Evolutionary conservation across 2,888 invertebrate species (phyloP).

Genomic region (Chrysomela aeneicollis): DNA sequence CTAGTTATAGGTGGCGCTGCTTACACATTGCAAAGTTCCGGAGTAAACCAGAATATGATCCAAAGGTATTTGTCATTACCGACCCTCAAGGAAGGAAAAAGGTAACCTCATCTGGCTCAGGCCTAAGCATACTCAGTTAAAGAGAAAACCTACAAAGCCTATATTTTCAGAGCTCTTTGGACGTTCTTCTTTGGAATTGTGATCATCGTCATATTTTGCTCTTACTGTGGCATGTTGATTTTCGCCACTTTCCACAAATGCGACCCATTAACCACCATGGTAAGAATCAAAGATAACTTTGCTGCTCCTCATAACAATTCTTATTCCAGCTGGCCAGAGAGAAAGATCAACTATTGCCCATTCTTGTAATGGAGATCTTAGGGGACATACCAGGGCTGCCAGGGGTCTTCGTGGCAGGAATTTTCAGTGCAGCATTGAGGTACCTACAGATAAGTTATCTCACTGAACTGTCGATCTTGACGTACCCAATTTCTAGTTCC

Average conservation of each 20-base stretch:
- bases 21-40: conserved; percentile 81
- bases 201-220: conserved; percentile 77
- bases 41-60: conserved; percentile 89
- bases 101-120: conserved; percentile 5
- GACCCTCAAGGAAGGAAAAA: conserved; percentile 59
- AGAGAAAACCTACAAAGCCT: not conserved
- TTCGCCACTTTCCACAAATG: conserved; percentile 86
- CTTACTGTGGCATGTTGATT: conserved; percentile 85
- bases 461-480: not conserved
- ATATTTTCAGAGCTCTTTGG: conserved; percentile 69
- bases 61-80: conserved; percentile 84
- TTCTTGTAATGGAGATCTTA: conserved; percentile 83
- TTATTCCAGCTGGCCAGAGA: conserved; percentile 25
- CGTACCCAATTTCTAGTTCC: conserved; percentile 64
- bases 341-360: conserved; percentile 76
- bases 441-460: conserved; percentile 50
- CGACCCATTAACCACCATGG: conserved; percentile 75
- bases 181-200: conserved; percentile 81
- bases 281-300: conserved; percentile 8
- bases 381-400: conserved; percentile 78
- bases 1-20: conserved; percentile 80
- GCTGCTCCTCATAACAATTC: not conserved
- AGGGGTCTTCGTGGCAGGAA: conserved; percentile 85
- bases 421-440: conserved; percentile 89
- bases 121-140: no score